Evolutionary conservation across 1,140 invertebrate species (phyloP).

Genomic region (Stegodyphus dumicola): DNA sequence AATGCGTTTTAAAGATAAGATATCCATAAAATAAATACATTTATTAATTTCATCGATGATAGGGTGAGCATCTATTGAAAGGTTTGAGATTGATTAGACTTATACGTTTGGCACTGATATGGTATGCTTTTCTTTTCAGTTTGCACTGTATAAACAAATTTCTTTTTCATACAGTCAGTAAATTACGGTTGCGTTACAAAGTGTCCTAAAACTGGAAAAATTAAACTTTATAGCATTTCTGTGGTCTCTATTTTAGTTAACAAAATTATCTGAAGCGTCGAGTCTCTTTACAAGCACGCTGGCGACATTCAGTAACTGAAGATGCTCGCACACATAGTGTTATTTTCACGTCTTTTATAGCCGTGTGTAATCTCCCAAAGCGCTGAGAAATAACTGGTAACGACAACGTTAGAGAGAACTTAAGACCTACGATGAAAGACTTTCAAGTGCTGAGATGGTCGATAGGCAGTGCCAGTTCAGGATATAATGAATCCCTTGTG

Average conservation of each 20-base stretch:
- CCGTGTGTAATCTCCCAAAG: constrained; percentile 41
- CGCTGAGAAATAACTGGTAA: constrained; percentile 22
- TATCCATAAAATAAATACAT: no score
- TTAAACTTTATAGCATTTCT: no score
- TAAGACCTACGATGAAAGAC: constrained; percentile 45
- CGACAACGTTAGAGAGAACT: constrained; percentile 40
- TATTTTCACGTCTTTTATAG: constrained; percentile 50
- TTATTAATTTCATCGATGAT: no score
- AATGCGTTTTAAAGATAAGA: no score
- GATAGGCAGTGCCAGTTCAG: constrained; percentile 13
- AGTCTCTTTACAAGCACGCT: constrained; percentile 6
- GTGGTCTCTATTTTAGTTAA: background rate
- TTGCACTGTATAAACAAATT: no score
- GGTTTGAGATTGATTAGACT: no score
- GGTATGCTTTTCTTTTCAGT: no score
- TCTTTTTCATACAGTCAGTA: no score
- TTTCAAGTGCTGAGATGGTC: constrained; percentile 12
- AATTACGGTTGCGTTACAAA: no score
- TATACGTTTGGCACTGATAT: no score
- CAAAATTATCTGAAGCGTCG: constrained; percentile 1
- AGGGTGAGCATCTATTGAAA: no score
- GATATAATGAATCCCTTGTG: constrained; percentile 38
- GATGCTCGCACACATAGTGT: constrained; percentile 1
- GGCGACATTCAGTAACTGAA: constrained; percentile 21
- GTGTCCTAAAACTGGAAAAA: no score